These are phyloP conservation scores for Hartigia nigra DNA, from an alignment of 2,888 invertebrate species.

Conservation along the genomic window DNA sequence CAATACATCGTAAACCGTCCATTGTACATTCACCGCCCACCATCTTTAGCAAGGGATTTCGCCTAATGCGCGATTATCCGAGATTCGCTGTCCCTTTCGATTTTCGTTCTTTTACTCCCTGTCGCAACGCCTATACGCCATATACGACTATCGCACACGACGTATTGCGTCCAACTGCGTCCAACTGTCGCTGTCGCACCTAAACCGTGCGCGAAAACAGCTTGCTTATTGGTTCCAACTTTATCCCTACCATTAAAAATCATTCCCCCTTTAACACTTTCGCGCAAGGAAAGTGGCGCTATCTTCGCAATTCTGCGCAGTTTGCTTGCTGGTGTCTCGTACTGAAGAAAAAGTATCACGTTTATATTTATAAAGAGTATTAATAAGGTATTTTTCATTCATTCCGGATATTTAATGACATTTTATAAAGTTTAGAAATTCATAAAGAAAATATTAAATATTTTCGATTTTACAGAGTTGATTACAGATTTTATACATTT, in stretches of 20 bases:
- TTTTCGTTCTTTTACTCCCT: not conserved
- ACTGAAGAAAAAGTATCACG: too few species aligned
- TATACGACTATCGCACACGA: not conserved
- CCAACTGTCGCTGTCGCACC: not conserved
- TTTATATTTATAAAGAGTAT: too few species aligned
- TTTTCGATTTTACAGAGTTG: not conserved
- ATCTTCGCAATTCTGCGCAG: too few species aligned
- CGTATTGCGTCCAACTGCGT: constrained; percentile 1
- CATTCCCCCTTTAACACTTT: too few species aligned
- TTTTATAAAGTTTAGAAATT: too few species aligned
- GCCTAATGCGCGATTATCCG: not conserved
- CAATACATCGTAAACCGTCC: constrained; percentile 24
- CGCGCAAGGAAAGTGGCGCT: too few species aligned
- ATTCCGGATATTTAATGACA: too few species aligned
- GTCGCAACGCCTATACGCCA: not conserved
- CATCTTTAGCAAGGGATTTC: constrained; percentile 34
- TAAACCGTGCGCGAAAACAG: constrained; percentile 3
- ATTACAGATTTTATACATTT: not conserved
- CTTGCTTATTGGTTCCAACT: not conserved
- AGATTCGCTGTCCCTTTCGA: not conserved
- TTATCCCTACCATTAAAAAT: too few species aligned
- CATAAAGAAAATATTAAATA: not conserved
- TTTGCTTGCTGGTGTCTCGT: too few species aligned
- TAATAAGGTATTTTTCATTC: too few species aligned
- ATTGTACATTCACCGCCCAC: constrained; percentile 35